Evolutionary conservation across 2,888 invertebrate species (phyloP).

Genomic region (Drosophila rellima): DNA sequence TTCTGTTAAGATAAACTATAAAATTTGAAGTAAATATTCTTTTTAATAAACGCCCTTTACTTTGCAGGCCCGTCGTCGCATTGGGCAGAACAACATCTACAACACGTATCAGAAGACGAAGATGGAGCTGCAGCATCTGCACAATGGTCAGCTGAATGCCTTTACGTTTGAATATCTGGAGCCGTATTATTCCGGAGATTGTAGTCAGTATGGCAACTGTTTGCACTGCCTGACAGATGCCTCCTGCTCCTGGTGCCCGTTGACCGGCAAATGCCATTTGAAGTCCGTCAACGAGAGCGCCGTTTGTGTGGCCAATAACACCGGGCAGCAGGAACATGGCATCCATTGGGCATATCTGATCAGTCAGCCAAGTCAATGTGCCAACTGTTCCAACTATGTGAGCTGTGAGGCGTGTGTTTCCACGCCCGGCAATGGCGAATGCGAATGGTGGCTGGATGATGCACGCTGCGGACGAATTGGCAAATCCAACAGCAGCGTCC

Average conservation of each 20-base stretch:
- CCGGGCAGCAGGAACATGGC: constrained; percentile 59
- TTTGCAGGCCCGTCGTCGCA: constrained; percentile 88
- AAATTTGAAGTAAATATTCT: not conserved
- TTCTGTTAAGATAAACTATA: no score
- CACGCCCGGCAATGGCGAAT: constrained; percentile 88
- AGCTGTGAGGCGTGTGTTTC: constrained; percentile 95
- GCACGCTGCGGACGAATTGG: constrained; percentile 94
- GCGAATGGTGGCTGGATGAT: constrained; percentile 97
- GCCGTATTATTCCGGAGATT: constrained; percentile 93
- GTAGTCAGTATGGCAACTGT: constrained; percentile 92
- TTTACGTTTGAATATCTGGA: constrained; percentile 96
- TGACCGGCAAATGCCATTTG: constrained; percentile 90
- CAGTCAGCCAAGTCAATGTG: constrained; percentile 92
- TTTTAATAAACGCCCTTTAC: not conserved
- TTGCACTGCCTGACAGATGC: constrained; percentile 95
- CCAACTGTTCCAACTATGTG: constrained; percentile 95
- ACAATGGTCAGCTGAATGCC: constrained; percentile 91
- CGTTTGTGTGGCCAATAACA: constrained; percentile 44
- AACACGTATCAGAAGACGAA: constrained; percentile 91
- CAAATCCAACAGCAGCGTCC: constrained; percentile 89
- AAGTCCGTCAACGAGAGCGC: constrained; percentile 89
- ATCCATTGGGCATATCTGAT: constrained; percentile 92
- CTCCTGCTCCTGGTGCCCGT: constrained; percentile 96
- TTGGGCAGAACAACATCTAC: constrained; percentile 86
- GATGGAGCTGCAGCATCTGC: constrained; percentile 93